These are phyloP conservation scores for Portunus trituberculatus DNA, from an alignment of 1,140 invertebrate genomes.

Conservation along the genomic window DNA sequence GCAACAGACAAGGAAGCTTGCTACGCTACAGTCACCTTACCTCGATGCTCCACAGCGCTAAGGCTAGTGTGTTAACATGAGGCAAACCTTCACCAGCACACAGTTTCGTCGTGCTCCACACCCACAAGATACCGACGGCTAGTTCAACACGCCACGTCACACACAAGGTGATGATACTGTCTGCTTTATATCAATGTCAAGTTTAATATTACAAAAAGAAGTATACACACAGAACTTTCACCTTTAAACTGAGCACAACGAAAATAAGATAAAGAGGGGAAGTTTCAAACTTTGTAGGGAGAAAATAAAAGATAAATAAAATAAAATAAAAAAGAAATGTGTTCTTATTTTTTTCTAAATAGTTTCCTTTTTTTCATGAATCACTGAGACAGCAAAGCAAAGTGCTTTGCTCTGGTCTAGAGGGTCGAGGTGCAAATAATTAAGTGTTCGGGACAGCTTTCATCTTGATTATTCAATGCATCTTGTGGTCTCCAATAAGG, in stretches of 20 bases:
- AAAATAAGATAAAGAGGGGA: neutral
- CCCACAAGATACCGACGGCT: slow-evolving; percentile 65
- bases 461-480: slow-evolving; percentile 41
- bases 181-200: slow-evolving; percentile 13
- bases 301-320: slow-evolving; percentile 20
- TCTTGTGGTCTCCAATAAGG: slow-evolving; percentile 44
- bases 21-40: slow-evolving; percentile 59
- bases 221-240: neutral
- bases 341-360: neutral
- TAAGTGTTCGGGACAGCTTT: slow-evolving; percentile 1
- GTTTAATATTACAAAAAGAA: neutral
- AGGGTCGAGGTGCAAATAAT: neutral
- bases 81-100: slow-evolving; percentile 61
- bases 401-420: neutral
- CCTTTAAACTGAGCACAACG: neutral
- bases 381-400: neutral
- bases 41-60: slow-evolving; percentile 43
- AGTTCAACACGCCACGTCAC: neutral
- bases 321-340: neutral
- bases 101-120: slow-evolving; percentile 42
- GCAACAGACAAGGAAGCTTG: slow-evolving; percentile 33
- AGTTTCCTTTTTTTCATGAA: neutral
- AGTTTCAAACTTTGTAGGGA: no score
- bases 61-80: slow-evolving; percentile 56
- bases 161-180: slow-evolving; percentile 18